Evolutionary conservation across 1,140 invertebrate species (phyloP).

Genomic region (Drosophila takahashii): DNA sequence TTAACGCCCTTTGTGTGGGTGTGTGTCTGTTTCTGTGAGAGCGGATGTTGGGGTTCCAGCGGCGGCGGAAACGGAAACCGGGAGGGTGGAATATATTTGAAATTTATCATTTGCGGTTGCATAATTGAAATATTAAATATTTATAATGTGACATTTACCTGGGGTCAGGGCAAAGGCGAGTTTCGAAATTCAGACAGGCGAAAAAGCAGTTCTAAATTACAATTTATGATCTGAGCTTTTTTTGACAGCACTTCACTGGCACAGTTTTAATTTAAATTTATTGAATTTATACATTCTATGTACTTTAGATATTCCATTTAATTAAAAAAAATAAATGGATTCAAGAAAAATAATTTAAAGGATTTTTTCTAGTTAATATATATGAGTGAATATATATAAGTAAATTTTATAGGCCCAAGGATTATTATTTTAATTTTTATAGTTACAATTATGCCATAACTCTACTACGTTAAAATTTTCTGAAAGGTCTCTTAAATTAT

Average conservation of each 20-base stretch:
- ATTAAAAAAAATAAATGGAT: not conserved
- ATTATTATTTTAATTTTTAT: too few species aligned
- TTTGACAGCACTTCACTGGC: not conserved
- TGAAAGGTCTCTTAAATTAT: not conserved
- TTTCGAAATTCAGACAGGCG: not conserved
- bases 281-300: not conserved
- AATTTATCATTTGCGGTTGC: constrained; percentile 67
- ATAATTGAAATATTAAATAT: constrained; percentile 80
- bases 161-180: constrained; percentile 1
- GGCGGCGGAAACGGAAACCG: constrained; percentile 13
- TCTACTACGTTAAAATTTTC: not conserved
- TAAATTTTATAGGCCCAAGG: too few species aligned
- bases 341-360: too few species aligned
- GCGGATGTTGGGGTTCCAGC: constrained; percentile 6
- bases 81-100: constrained; percentile 33
- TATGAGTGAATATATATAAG: too few species aligned
- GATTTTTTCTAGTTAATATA: too few species aligned
- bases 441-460: too few species aligned
- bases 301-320: not conserved
- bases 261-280: not conserved
- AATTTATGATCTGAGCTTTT: constrained; percentile 1
- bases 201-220: constrained; percentile 6
- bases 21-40: constrained; percentile 13
- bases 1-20: constrained; percentile 18
- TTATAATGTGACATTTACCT: constrained; percentile 50